These are phyloP conservation scores for Tokudaia tokunoshimensis DNA, from an alignment of 2,797 vertebrate genomes.

Conservation along the genomic window DNA sequence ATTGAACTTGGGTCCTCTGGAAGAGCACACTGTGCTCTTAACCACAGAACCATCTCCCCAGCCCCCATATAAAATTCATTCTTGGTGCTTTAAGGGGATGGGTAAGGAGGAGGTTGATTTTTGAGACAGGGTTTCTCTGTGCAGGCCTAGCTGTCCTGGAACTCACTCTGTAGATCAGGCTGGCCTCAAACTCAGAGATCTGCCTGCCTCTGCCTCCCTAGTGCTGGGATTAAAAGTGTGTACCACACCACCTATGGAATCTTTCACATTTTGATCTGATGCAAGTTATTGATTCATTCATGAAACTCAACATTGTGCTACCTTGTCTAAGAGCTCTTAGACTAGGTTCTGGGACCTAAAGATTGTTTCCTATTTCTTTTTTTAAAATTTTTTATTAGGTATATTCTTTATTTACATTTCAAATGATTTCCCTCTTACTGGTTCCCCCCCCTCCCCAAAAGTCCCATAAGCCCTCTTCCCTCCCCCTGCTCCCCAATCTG, in stretches of 20 bases:
- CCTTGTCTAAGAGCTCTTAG: constrained; percentile 5
- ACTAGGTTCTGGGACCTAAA: neutral
- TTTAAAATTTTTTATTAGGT: too few relatives aligned
- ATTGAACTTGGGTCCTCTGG: neutral
- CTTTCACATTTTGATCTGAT: constrained; percentile 20
- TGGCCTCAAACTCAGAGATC: neutral
- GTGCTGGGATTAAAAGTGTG: neutral
- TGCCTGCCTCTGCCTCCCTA: neutral
- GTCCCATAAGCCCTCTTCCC: too few relatives aligned
- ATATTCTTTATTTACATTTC: too few relatives aligned
- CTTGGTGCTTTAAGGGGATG: neutral
- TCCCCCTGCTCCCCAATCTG: neutral
- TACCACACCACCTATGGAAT: neutral
- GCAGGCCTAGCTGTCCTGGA: neutral
- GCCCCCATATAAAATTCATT: neutral
- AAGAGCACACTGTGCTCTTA: neutral
- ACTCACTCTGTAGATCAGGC: neutral
- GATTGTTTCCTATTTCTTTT: constrained; percentile 38
- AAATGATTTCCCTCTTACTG: too few relatives aligned
- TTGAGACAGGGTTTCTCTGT: neutral
- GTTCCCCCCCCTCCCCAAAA: too few relatives aligned
- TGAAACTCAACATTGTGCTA: constrained; percentile 19
- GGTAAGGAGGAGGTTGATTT: neutral
- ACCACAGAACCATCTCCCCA: neutral
- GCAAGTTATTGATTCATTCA: constrained; percentile 6